Evolutionary conservation across 1,140 invertebrate species (phyloP), one percentile per base, ranked within the genome.

Genomic region (Lasioglossum albipes): DNA sequence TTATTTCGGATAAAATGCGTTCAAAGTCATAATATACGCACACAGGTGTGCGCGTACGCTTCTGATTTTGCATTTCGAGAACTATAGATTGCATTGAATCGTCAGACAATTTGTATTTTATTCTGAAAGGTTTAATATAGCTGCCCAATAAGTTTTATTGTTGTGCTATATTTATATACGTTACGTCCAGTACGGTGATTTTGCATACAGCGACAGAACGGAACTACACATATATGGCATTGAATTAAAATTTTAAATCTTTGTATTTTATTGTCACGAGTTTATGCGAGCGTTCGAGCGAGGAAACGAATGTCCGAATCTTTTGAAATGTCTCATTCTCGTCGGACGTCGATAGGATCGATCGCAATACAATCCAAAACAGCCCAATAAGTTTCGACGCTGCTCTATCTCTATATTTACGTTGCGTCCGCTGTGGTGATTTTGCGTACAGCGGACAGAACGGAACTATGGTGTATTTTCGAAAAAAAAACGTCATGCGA

Each of bases 401-500:
- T 73, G 75, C 75, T 75, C 57, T 75, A 75, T 75, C 75, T 75
- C 57, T 75, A 75, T 75, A 75, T 75, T 75, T 75, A 75, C 66
- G 73, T 80, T 75, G 61, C 57, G 65, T 75, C 27, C 59, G 31
- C 64, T 61, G 65, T 52, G 27, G 54, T 52, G 57, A n/a, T 80
- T 62, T 69, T 27, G 13, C 54, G 31, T 64, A 41, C 45, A 36
- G 22, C 61, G 12, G 52, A 20, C 42, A 18, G 45, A 74, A 62
- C 22, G 45, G 67, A 79, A 75, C 54, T 69, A 61, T 61, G 69
- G 41, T 75, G 54, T 59, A 68, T 54, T 69, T 54, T 68, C 22
- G 64, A 67, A 62, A 71, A 54, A 52, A 54, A 61, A 75, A 68
- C 27, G 42, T 68, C 27, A 42, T 16, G 27, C 27, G 31, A 75